Percentiles rank a stretch among this genome's conserved stretches.
phyloP scores from a whole-genome alignment of 37 sponge, comb jelly and placozoan genomes.

The Lycopodina hypogea region DNA sequence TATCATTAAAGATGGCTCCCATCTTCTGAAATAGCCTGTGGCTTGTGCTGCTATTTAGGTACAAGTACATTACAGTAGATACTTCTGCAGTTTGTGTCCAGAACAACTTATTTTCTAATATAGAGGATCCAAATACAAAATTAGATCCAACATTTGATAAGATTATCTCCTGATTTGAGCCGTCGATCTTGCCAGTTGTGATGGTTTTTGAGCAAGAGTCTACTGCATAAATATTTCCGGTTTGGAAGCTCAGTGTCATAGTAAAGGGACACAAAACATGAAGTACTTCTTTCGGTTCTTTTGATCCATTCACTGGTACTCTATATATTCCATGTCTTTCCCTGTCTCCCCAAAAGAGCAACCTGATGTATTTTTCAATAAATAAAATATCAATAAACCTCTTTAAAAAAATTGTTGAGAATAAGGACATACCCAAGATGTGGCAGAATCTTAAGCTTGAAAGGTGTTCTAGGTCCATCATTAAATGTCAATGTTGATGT shows the following conservation, averaged over 20 bases:
- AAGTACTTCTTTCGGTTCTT: not conserved
- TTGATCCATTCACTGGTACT: not conserved
- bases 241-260: not conserved
- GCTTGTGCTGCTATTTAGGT: not conserved
- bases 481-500: not conserved
- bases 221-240: not conserved
- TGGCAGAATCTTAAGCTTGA: conserved; percentile 2
- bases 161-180: not conserved
- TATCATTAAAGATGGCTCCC: not conserved
- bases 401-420: not conserved
- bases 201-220: not conserved
- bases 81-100: not conserved
- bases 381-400: not conserved
- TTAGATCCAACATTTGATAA: not conserved
- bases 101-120: not conserved
- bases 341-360: conserved; percentile 3
- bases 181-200: not conserved
- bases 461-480: not conserved
- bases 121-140: conserved; percentile 3
- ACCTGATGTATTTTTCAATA: not conserved
- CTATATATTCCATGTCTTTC: not conserved
- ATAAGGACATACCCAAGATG: conserved; percentile 26
- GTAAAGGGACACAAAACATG: not conserved
- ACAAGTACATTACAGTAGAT: not conserved
- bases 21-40: not conserved